Evolutionary conservation across 2,797 vertebrate genomes (phyloP).

Genomic region (Gallinago nigripennis): DNA sequence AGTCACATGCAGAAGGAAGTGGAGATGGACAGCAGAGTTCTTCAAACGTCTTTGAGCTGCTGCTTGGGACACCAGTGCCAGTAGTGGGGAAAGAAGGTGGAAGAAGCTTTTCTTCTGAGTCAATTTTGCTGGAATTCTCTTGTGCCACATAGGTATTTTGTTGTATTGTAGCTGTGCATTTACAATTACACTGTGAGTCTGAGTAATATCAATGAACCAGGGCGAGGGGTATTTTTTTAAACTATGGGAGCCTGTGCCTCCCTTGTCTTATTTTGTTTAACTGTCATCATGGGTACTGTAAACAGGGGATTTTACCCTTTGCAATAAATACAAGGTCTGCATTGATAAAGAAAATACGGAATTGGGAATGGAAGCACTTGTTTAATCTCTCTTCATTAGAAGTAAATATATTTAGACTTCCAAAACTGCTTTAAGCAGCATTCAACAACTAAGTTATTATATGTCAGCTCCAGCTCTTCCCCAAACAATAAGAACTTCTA

Average conservation of each 20-base stretch:
- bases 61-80: not conserved
- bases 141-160: not conserved
- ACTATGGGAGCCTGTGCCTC: not conserved
- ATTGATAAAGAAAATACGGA: not conserved
- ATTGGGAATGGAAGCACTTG: not conserved
- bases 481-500: not conserved
- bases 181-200: not conserved
- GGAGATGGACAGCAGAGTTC: constrained; percentile 1
- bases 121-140: not conserved
- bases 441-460: not conserved
- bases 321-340: not conserved
- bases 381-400: not conserved
- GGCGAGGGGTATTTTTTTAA: not conserved
- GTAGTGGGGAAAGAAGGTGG: not conserved
- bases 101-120: not conserved
- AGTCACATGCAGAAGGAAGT: constrained; percentile 32
- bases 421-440: not conserved
- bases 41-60: constrained; percentile 13
- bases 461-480: not conserved
- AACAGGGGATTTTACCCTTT: not conserved
- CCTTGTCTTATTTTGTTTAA: constrained; percentile 16
- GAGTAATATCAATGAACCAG: not conserved
- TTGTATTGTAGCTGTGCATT: not conserved
- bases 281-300: not conserved
- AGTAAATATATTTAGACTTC: not conserved